Evolutionary conservation across 30 jellyfish, hydroid and myxozoan genomes (phyloP).

Genomic region (Mastigias papua): DNA sequence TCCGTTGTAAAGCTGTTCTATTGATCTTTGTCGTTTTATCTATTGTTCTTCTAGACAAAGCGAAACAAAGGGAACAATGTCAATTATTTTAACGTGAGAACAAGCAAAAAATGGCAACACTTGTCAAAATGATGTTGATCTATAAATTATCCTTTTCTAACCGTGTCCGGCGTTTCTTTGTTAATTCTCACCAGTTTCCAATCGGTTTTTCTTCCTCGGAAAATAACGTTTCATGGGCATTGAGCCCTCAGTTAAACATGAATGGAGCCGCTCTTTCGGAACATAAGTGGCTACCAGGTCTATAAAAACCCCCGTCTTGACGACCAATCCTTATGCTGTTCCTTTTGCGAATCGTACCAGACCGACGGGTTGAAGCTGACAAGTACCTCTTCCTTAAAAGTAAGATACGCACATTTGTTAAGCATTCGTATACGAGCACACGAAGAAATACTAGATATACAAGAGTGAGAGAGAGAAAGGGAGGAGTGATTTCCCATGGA

Average conservation of each 20-base stretch:
- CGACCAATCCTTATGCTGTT: background rate
- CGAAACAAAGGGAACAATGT: conserved; percentile 62
- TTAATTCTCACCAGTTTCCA: conserved; percentile 31
- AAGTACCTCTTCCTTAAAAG: background rate
- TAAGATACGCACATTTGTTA: background rate
- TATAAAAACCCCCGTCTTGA: conserved; percentile 52
- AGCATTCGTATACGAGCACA: background rate
- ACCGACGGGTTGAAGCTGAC: conserved; percentile 14
- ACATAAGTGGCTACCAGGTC: background rate
- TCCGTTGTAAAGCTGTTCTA: conserved; percentile 76
- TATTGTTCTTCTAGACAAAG: conserved; percentile 9
- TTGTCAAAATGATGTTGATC: conserved; percentile 77
- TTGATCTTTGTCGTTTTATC: conserved; percentile 29
- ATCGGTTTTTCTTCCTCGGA: background rate
- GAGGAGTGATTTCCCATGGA: conserved; percentile 3
- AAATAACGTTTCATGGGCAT: conserved; percentile 3
- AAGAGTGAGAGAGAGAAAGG: no score
- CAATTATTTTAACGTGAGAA: conserved; percentile 60
- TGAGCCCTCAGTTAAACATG: conserved; percentile 9
- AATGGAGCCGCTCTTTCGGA: conserved; percentile 1
- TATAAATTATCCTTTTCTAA: conserved; percentile 58
- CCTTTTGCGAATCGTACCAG: background rate
- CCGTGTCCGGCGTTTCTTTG: conserved; percentile 29
- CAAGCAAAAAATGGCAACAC: conserved; percentile 35
- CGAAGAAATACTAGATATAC: background rate